phyloP scores from a whole-genome alignment of 2,113 vertebrate species.

The Peucedramus taeniatus region DNA sequence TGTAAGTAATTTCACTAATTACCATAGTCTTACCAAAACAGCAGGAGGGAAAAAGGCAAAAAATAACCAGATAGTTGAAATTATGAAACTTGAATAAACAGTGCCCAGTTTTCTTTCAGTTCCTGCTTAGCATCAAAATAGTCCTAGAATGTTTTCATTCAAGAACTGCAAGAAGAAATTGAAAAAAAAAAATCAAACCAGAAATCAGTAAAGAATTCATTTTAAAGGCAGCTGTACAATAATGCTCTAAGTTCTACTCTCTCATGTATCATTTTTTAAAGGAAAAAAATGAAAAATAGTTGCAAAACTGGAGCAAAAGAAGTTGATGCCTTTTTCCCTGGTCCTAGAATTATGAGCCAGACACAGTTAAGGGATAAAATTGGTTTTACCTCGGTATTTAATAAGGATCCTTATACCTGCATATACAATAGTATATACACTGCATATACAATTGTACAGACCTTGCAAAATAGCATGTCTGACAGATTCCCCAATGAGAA shows the following conservation, averaged over 20 bases:
- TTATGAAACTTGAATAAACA: neutral
- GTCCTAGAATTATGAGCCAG: neutral
- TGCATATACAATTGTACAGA: too few species aligned
- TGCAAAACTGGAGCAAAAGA: neutral
- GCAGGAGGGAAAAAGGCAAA: neutral
- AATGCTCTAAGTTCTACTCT: neutral
- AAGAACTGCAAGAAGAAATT: neutral
- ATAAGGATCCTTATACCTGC: fast-evolving
- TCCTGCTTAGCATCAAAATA: neutral
- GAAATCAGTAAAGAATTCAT: neutral
- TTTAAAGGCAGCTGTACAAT: neutral
- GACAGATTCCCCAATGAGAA: neutral
- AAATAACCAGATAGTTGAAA: neutral
- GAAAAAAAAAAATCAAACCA: neutral
- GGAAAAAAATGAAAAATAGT: neutral
- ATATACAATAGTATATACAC: too few species aligned
- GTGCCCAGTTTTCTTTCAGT: neutral
- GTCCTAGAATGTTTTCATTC: neutral
- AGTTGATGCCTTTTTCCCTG: neutral
- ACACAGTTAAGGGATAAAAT: neutral
- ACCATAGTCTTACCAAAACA: neutral
- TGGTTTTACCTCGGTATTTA: neutral
- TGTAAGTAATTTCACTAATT: neutral
- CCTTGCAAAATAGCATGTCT: neutral
- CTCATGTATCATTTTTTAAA: neutral